These are phyloP conservation scores for Coracias cyanogaster DNA, from an alignment of 2,797 vertebrate species.

Conservation along the genomic window DNA sequence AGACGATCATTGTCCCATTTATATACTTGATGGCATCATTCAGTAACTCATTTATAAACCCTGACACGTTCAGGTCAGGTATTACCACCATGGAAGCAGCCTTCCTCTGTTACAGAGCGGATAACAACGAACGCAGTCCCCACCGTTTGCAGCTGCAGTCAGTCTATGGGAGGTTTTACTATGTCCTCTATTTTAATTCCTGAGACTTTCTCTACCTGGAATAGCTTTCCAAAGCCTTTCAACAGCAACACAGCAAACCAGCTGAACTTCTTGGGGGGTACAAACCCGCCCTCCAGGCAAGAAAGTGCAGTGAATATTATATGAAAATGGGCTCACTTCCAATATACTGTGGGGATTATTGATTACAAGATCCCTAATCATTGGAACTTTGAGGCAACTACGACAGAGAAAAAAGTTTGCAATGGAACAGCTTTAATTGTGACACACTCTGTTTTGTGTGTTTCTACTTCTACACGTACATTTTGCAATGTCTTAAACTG, in stretches of 20 bases:
- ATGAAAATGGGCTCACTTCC: background rate
- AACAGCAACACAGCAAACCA: background rate
- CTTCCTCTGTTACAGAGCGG: background rate
- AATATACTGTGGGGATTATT: background rate
- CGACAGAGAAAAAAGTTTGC: background rate
- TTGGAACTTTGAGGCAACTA: background rate
- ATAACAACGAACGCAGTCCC: background rate
- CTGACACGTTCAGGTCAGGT: background rate
- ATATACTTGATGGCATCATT: background rate
- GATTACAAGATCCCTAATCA: background rate
- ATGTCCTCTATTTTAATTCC: background rate
- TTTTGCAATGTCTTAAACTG: background rate
- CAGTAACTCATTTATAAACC: constrained; percentile 34
- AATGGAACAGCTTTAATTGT: background rate
- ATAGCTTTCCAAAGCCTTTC: constrained; percentile 27
- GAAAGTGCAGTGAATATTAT: background rate
- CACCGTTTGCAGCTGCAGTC: background rate
- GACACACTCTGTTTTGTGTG: background rate
- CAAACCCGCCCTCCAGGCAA: background rate
- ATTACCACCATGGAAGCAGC: background rate
- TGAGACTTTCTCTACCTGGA: constrained; percentile 34
- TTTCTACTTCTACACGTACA: background rate
- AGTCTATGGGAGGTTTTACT: background rate
- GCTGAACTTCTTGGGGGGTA: constrained; percentile 2
- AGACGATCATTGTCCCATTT: constrained; percentile 18